Evolutionary conservation across 2,113 vertebrate genomes (phyloP).

Genomic region (Cavia aperea): DNA sequence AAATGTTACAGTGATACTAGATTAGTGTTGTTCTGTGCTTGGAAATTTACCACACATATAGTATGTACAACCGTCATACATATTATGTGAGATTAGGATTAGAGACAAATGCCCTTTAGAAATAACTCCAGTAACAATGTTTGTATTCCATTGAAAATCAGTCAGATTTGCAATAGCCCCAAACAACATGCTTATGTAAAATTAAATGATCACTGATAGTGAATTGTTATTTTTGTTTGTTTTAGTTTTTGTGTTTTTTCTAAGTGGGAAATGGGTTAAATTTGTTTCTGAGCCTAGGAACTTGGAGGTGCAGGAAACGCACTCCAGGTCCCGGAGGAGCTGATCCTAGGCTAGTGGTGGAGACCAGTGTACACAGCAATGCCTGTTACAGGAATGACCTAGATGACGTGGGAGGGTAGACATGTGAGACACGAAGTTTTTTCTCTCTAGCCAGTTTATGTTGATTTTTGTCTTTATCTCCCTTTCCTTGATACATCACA

Average conservation of each 20-base stretch:
- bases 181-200: not conserved
- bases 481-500: rapidly evolving
- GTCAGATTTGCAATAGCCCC: not conserved
- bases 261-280: not conserved
- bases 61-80: not conserved
- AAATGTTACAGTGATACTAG: not conserved
- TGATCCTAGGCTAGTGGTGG: rapidly evolving
- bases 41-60: not conserved
- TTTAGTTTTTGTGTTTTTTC: not conserved
- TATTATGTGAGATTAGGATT: not conserved
- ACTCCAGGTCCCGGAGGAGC: rapidly evolving
- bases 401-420: rapidly evolving
- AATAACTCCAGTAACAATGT: not conserved
- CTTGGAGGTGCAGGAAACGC: not conserved
- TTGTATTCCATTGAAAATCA: not conserved
- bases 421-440: not conserved
- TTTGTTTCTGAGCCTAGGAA: not conserved
- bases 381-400: rapidly evolving
- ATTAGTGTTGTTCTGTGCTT: not conserved
- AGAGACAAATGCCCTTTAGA: not conserved
- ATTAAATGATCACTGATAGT: not conserved
- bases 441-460: not conserved
- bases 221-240: not conserved
- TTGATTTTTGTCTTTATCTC: rapidly evolving
- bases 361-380: rapidly evolving